These are phyloP conservation scores for Pangasius mekongensis DNA, from an alignment of 2,797 vertebrate genomes.

Conservation along the genomic window DNA sequence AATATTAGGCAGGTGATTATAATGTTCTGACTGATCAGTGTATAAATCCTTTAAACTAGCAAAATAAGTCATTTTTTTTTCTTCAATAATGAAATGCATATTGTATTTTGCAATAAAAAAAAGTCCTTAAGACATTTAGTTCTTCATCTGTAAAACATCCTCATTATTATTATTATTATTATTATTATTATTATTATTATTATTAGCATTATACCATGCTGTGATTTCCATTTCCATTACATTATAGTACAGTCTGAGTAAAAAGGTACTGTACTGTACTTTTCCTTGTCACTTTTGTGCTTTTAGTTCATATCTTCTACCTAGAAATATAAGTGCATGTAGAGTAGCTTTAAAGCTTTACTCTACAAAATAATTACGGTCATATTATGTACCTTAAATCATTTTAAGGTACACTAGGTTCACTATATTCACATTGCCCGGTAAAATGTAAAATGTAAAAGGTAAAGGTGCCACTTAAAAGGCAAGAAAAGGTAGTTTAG, in stretches of 20 bases:
- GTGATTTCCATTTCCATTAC: not conserved
- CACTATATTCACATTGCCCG: not conserved
- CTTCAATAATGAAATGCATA: not conserved
- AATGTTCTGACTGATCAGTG: no score
- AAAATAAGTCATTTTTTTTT: not conserved
- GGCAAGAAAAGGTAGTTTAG: no score
- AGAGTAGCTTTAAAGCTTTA: not conserved
- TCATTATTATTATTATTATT: not conserved
- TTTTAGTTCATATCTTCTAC: not conserved
- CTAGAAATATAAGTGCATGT: not conserved
- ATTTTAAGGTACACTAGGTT: not conserved
- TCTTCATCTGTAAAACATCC: no score
- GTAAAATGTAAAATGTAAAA: not conserved
- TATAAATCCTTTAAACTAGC: not conserved
- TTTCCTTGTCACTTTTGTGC: not conserved
- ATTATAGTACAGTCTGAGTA: not conserved
- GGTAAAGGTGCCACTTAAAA: not conserved
- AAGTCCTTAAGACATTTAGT: no score
- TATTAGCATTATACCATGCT: not conserved
- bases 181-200: not conserved
- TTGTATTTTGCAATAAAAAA: not conserved
- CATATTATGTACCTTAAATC: not conserved
- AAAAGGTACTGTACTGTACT: not conserved
- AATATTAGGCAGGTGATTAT: no score
- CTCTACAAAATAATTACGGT: not conserved